These are phyloP conservation scores for Procambarus virginalis DNA, from an alignment of 1,140 invertebrate species.

Conservation along the genomic window DNA sequence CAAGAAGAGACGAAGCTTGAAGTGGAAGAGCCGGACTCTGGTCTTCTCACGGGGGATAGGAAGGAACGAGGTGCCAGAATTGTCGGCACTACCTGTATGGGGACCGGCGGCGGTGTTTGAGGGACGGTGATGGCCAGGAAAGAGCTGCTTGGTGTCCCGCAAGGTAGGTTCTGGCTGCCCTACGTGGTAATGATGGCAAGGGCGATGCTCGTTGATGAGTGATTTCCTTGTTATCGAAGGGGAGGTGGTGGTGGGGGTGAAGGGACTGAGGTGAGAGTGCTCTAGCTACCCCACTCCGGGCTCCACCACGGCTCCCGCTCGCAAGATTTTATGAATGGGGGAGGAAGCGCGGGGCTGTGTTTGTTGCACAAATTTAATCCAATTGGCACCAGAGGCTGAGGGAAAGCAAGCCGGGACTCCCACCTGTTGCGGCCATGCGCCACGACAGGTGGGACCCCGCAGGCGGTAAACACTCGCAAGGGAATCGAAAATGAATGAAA, in stretches of 20 bases:
- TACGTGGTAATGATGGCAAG: conserved; percentile 39
- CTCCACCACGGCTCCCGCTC: not conserved
- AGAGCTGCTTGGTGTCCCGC: conserved; percentile 46
- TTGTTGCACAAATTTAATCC: not conserved
- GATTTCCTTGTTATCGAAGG: conserved; percentile 43
- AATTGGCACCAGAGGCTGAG: not conserved
- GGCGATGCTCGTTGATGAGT: conserved; percentile 40
- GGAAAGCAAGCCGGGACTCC: not conserved
- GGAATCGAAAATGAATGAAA: too few species aligned
- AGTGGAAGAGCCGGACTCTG: too few species aligned
- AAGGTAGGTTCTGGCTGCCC: conserved; percentile 44
- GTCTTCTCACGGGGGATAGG: too few species aligned
- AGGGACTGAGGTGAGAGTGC: not conserved
- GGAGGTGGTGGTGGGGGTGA: not conserved
- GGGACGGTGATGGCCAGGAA: conserved; percentile 20
- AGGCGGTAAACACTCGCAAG: not conserved
- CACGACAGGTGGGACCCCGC: not conserved
- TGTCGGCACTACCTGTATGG: not conserved
- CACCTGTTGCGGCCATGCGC: not conserved
- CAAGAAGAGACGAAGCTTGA: too few species aligned
- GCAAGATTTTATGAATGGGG: not conserved
- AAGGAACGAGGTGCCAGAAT: too few species aligned
- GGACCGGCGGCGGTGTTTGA: not conserved
- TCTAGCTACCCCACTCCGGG: not conserved
- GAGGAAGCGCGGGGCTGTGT: not conserved